Base-by-base conservation (phyloP, 2,113 vertebrate species). In the Fukomys damarensis region DNA sequence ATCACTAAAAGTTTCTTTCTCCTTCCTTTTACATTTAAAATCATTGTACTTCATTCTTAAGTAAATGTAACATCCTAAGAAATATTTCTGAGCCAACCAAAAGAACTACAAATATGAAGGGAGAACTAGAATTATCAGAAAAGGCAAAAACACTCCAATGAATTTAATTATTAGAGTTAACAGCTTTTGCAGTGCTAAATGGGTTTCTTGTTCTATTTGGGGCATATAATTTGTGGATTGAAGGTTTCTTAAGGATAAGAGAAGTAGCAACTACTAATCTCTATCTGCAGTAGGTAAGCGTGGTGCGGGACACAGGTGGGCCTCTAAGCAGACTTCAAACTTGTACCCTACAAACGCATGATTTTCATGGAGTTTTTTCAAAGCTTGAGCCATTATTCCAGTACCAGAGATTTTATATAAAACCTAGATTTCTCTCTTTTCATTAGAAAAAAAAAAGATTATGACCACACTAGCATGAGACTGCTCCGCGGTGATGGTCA, bases 391-490 rank as follows among this genome's bases (percentile, higher is more conserved):
- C 20, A 81, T 90, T 89, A 74, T 81, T 94, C n/a, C n/a, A 77
- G 49, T n/a, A 38, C 43, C n/a, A 89, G 38, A 74, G 35, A 58
- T 82, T 77, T 86, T 87, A 35, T n/a, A 65, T 24, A 72, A 90
- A 95, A 24, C 30, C 72, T 89, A 79, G 16, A 61, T 86, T 93
- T 93, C 43, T 89, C 35, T 89, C 46, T 49, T 95, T 30, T 95
- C 35, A 7, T 82, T 94, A 32, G 81, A 94, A 92, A 95, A 92
- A 92, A 32, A 1, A 49, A 14, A 59, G 58, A 72, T 65, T 70
- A 43, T 65, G 35, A 56, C 9, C 74, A 32, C 2, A 24, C 54
- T 58, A 41, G 43, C 46, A n/a, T 16, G 11, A 52, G 22, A 90
- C 43, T 84, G 76, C 19, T 0, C 5, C 56, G n/a, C 32, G 9